Conservation (phyloP, 2,113 vertebrate genomes). For the Sinocyclocheilus grahami region DNA sequence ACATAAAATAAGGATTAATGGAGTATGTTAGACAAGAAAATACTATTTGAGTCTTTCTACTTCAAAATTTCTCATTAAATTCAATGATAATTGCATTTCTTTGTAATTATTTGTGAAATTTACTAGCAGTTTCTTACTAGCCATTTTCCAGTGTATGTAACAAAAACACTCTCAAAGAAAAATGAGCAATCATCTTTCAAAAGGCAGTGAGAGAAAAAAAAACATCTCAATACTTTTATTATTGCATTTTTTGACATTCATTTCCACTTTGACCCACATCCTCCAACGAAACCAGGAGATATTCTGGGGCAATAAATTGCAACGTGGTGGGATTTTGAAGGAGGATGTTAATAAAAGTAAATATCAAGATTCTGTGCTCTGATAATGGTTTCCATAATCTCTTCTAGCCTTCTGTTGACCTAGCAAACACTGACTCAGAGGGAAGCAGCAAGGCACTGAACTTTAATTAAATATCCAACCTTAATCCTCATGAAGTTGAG, state of each 20-base stretch:
- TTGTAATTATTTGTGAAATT: neutral
- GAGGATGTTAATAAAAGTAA: conserved; percentile 54
- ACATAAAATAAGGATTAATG: too few species aligned
- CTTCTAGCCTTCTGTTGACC: conserved; percentile 19
- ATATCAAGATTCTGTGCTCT: conserved; percentile 51
- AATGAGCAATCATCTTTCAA: conserved; percentile 33
- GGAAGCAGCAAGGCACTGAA: conserved; percentile 17
- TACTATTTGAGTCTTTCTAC: neutral
- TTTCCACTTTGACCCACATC: conserved; percentile 42
- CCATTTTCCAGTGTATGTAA: neutral
- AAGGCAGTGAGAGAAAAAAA: neutral
- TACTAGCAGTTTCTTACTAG: too few species aligned
- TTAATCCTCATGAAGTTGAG: conserved; percentile 46
- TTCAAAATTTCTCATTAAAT: neutral
- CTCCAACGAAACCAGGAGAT: conserved; percentile 22
- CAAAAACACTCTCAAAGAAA: neutral
- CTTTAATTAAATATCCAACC: conserved; percentile 56
- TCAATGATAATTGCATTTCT: neutral
- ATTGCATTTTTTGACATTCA: conserved; percentile 36
- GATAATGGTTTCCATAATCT: conserved; percentile 51
- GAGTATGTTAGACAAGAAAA: too few species aligned
- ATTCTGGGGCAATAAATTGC: conserved; percentile 36
- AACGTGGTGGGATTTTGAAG: conserved; percentile 19
- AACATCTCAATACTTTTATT: conserved; percentile 22
- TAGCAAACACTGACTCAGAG: conserved; percentile 44